A percentile compares a stretch with the other conserved stretches of the same genome.
Conservation (phyloP, 2,113 vertebrate species). For the Edolisoma coerulescens region DNA sequence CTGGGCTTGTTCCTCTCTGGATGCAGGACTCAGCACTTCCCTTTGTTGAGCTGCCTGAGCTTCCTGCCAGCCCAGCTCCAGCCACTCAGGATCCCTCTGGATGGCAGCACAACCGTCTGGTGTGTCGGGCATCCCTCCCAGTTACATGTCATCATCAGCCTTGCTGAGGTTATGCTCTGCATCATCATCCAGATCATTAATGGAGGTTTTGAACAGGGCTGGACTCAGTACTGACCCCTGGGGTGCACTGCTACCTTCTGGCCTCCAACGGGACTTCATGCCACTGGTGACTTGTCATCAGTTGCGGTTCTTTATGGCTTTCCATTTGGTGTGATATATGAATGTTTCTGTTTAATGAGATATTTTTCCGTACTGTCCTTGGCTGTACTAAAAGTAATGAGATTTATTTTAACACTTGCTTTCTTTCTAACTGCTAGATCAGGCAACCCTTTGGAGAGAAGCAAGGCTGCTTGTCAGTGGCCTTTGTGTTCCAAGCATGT, state of each 20-base stretch:
- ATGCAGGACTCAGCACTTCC: not conserved
- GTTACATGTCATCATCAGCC: not conserved
- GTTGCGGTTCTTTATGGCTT: not conserved
- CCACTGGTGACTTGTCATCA: not conserved
- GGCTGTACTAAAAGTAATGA: not conserved
- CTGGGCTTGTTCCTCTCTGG: not conserved
- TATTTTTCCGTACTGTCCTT: not conserved
- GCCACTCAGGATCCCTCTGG: not conserved
- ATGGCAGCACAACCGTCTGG: not conserved
- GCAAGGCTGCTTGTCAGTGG: not conserved
- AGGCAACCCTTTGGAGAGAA: not conserved
- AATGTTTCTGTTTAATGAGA: not conserved
- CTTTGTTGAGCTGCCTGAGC: not conserved
- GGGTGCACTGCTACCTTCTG: not conserved
- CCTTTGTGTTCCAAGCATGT: not conserved
- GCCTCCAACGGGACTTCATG: not conserved
- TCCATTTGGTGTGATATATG: not conserved
- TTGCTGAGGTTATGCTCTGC: not conserved
- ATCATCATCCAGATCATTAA: not conserved
- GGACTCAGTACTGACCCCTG: not conserved
- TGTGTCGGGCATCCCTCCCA: fast-evolving
- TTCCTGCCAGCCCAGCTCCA: not conserved
- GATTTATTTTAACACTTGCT: not conserved
- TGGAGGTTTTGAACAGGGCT: not conserved
- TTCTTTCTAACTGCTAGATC: not conserved